Evolutionary conservation across 2,113 vertebrate genomes (phyloP).

Genomic region (Lipophrys pholis): DNA sequence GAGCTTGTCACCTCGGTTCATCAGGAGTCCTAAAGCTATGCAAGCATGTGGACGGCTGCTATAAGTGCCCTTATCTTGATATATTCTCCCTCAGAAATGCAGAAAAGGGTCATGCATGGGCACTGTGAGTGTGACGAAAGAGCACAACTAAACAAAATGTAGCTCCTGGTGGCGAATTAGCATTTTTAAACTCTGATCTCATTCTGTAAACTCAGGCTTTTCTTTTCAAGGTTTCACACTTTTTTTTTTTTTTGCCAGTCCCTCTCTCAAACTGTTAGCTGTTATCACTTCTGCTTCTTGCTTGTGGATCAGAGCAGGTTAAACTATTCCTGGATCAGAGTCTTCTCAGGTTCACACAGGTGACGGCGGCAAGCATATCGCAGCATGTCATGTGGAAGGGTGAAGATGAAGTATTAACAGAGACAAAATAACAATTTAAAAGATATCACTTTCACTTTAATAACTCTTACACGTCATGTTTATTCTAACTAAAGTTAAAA

Average conservation of each 20-base stretch:
- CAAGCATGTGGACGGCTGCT: neutral
- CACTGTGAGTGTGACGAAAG: neutral
- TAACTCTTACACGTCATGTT: neutral
- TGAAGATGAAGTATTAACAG: slow-evolving; percentile 1
- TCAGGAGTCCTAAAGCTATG: neutral
- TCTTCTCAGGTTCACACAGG: neutral
- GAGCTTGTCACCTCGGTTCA: slow-evolving; percentile 2
- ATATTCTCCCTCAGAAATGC: neutral
- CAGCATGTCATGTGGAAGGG: neutral
- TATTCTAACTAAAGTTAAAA: slow-evolving; percentile 5
- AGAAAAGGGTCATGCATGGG: neutral
- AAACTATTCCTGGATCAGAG: neutral
- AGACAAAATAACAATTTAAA: no score
- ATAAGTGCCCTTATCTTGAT: neutral
- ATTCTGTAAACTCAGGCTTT: no score
- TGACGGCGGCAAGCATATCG: neutral
- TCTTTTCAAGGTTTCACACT: neutral
- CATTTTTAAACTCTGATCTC: neutral
- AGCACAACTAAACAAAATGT: neutral
- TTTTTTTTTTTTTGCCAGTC: neutral
- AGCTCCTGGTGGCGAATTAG: neutral
- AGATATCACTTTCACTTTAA: neutral
- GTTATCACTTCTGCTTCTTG: neutral
- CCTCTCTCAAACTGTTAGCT: no score
- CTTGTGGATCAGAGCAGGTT: neutral